Evolutionary conservation across 1,140 invertebrate species (phyloP).

Genomic region (Melanaphis sacchari): DNA sequence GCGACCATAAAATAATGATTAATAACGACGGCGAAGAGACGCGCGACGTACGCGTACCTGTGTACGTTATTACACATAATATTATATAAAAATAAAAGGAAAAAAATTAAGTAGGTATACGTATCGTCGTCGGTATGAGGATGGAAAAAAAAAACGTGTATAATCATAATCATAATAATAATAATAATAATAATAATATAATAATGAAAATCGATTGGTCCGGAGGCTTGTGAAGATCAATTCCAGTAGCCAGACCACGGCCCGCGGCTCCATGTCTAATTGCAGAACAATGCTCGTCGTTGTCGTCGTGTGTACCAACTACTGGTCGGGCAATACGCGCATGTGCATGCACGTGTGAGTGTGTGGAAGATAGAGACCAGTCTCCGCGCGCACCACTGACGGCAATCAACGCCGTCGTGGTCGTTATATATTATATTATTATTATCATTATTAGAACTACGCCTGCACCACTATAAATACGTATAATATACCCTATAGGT

Average conservation of each 20-base stretch:
- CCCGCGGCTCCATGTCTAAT: constrained; percentile 57
- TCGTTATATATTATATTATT: not conserved
- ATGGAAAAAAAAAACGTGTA: constrained; percentile 40
- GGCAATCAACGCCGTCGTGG: not conserved
- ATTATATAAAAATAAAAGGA: constrained; percentile 21
- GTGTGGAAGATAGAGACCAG: not conserved
- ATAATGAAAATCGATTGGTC: constrained; percentile 57
- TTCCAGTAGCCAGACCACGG: constrained; percentile 56
- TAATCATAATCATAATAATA: constrained; percentile 51
- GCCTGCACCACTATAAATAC: not conserved
- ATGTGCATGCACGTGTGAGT: not conserved
- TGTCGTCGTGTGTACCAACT: not conserved
- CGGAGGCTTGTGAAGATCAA: constrained; percentile 56
- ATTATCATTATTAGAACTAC: constrained; percentile 1
- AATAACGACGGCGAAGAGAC: constrained; percentile 56
- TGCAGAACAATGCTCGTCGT: constrained; percentile 52
- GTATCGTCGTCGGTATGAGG: constrained; percentile 22
- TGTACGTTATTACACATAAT: not conserved
- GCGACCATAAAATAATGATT: constrained; percentile 58
- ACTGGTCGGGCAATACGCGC: not conserved
- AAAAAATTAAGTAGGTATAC: not conserved
- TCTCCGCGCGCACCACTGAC: not conserved
- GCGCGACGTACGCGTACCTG: not conserved
- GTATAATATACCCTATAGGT: not conserved
- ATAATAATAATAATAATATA: constrained; percentile 6